Conservation (phyloP, 2,113 vertebrate genomes). For the Planiliza haematocheilus region DNA sequence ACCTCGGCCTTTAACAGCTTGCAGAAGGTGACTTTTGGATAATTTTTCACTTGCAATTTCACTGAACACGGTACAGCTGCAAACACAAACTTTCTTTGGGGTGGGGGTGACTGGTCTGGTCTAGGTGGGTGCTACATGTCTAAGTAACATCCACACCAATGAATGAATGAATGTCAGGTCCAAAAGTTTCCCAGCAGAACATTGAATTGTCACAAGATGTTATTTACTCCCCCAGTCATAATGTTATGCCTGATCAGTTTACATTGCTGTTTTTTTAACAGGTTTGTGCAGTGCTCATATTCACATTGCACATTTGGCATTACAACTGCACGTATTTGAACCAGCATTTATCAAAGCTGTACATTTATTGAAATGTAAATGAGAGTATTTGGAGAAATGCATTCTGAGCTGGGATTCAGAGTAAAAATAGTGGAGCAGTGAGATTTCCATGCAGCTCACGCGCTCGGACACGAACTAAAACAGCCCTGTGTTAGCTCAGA, state of each 20-base stretch:
- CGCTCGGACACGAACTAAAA: conserved; percentile 27
- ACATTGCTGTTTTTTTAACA: no score
- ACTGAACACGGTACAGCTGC: background rate
- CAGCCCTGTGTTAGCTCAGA: conserved; percentile 35
- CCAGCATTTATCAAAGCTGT: background rate
- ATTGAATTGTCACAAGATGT: no score
- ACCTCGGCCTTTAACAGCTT: background rate
- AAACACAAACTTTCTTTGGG: background rate
- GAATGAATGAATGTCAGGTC: no score
- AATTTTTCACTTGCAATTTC: no score
- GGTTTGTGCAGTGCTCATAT: background rate
- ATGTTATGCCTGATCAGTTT: no score
- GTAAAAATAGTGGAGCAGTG: background rate
- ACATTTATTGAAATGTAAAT: conserved; percentile 11
- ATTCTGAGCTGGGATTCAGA: background rate
- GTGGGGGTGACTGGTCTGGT: no score
- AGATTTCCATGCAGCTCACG: conserved; percentile 57
- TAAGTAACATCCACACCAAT: no score
- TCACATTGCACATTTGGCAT: no score
- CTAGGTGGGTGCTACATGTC: no score
- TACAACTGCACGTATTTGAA: no score
- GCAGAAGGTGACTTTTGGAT: background rate
- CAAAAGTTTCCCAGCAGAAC: no score
- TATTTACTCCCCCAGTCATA: no score
- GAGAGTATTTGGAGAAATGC: background rate